Evolutionary conservation across 2,888 invertebrate genomes (phyloP), one percentile per base, ranked within the genome.

Genomic region (Acronicta psi): DNA sequence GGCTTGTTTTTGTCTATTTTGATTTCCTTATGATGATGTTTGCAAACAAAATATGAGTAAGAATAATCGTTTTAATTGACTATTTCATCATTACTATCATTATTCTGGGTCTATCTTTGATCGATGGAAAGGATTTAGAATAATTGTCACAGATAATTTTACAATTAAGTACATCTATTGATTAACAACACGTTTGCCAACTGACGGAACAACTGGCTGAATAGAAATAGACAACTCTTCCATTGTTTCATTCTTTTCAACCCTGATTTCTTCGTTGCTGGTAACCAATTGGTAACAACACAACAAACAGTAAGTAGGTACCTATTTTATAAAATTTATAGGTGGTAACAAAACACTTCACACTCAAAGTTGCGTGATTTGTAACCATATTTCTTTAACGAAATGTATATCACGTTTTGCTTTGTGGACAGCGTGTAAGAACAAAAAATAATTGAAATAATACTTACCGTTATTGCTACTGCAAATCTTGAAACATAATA

Each of bases 281-380:
- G 20, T 38, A 67, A 62, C 57, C 49, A 55, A 47, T 57, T 57
- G 18, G 25, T 11, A 40, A 50, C 13, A 59, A 20, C 6, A 18
- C 37, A 16, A 38, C 37, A 54, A 43, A 38, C 52, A 45, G 51
- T 67, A 61, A 53, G n/a, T n/a, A n/a, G n/a, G n/a, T n/a, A n/a
- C n/a, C n/a, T n/a, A n/a, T n/a, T n/a, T 61, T 73, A 63, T 25
- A 8, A 23, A 63, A 64, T 59, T 63, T 59, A 69, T 51, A 73
- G 49, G 56, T 44, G 20, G 70, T 42, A 73, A 67, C 59, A 50
- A 59, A 73, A 70, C 74, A 67, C 67, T 59, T 51, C 46, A 10
- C 45, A 10, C 45, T 58, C 44, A 41, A 59, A 69, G 52, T 70
- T 55, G 74, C 74, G 73, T 73, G 73, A 67, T 73, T 61, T 38